Conservation (phyloP, 2,888 invertebrate genomes). For the Hoplodrina blanda region DNA sequence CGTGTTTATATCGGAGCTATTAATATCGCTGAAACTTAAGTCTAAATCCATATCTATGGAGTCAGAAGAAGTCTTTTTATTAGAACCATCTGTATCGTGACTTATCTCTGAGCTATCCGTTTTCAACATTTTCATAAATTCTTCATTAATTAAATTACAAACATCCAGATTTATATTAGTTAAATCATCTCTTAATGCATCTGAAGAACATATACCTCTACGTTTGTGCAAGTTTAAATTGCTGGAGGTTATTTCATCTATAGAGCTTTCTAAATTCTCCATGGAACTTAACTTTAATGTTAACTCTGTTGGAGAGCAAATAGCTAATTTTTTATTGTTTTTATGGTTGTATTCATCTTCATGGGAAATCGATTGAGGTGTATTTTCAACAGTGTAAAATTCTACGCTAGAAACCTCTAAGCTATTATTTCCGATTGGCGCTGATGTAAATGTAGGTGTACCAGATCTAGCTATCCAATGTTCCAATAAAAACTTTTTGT, state of each 20-base stretch:
- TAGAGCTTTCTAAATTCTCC: slow-evolving; percentile 85
- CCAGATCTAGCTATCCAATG: slow-evolving; percentile 89
- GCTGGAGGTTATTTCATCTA: slow-evolving; percentile 85
- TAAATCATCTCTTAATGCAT: slow-evolving; percentile 85
- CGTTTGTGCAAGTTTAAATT: slow-evolving; percentile 88
- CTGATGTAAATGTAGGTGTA: slow-evolving; percentile 87
- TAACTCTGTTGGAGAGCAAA: slow-evolving; percentile 88
- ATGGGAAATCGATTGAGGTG: slow-evolving; percentile 77
- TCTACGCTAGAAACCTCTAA: slow-evolving; percentile 86
- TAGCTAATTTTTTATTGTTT: slow-evolving; percentile 79
- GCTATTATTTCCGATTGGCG: slow-evolving; percentile 84
- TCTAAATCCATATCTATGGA: slow-evolving; percentile 90
- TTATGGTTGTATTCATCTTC: slow-evolving; percentile 73
- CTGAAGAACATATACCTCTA: slow-evolving; percentile 90
- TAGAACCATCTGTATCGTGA: slow-evolving; percentile 86
- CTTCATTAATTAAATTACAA: slow-evolving; percentile 79
- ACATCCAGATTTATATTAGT: slow-evolving; percentile 80
- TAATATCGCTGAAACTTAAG: slow-evolving; percentile 89
- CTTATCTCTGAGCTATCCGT: slow-evolving; percentile 85
- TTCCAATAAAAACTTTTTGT: slow-evolving; percentile 88
- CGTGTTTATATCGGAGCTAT: slow-evolving; percentile 89
- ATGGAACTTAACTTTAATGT: slow-evolving; percentile 84
- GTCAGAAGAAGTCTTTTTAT: slow-evolving; percentile 89
- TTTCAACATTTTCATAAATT: slow-evolving; percentile 83
- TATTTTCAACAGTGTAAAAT: slow-evolving; percentile 87